A percentile compares a stretch with the other conserved stretches of the same genome.
Conservation (phyloP, 2,888 invertebrate species). For the Mimachlamys varia region DNA sequence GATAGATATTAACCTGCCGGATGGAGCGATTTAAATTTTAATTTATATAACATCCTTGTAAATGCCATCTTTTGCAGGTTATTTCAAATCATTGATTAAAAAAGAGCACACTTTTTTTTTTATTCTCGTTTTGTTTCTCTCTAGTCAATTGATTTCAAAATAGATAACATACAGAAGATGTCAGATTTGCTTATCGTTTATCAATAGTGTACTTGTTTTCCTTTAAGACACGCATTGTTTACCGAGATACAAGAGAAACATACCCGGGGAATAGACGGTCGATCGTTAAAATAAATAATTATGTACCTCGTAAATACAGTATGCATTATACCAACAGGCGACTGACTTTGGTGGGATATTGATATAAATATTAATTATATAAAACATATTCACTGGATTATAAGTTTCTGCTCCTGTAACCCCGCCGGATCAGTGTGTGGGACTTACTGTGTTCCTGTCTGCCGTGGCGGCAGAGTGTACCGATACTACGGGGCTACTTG, state of each 20-base stretch:
- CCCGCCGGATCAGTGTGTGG: background rate
- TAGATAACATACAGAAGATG: background rate
- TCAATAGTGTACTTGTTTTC: background rate
- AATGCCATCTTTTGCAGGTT: too few species aligned
- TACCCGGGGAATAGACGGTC: background rate
- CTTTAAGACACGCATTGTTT: background rate
- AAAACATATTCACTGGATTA: background rate
- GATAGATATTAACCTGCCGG: background rate
- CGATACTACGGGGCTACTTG: background rate
- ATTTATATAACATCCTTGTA: background rate
- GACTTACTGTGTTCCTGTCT: background rate
- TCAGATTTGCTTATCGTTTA: background rate
- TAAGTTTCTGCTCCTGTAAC: background rate
- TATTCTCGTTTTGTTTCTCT: background rate
- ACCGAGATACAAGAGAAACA: background rate
- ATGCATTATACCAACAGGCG: too few species aligned
- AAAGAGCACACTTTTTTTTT: background rate
- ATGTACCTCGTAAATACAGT: too few species aligned
- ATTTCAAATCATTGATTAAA: background rate
- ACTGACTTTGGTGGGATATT: background rate
- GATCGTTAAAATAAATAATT: background rate
- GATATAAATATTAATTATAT: conserved; percentile 2
- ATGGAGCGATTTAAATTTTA: background rate
- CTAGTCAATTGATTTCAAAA: background rate
- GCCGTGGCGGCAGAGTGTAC: background rate